phyloP scores from a whole-genome alignment of 2,797 vertebrate genomes.

The Strix occidentalis region DNA sequence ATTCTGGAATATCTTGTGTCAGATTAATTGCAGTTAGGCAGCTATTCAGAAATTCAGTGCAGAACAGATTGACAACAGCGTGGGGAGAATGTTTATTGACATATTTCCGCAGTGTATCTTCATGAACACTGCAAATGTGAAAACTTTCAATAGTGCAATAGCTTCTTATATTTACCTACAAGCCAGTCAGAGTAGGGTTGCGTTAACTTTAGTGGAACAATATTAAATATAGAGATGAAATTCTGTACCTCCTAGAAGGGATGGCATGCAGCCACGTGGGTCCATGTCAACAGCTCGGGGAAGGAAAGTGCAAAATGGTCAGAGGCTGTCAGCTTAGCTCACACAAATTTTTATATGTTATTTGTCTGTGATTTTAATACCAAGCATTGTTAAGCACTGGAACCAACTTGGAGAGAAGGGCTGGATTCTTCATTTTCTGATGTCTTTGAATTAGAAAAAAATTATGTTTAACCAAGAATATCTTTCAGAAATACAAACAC shows the following conservation, averaged over 20 bases:
- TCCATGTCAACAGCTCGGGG: not conserved
- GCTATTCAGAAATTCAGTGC: not conserved
- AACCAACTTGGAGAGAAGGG: not conserved
- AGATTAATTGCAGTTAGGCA: not conserved
- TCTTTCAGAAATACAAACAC: not conserved
- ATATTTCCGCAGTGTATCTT: not conserved
- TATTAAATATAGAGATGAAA: no score
- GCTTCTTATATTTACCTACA: not conserved
- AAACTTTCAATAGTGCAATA: not conserved
- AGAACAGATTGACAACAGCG: not conserved
- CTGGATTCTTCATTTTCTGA: not conserved
- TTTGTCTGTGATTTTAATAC: not conserved
- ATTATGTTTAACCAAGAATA: not conserved
- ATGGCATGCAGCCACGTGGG: no score
- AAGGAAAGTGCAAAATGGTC: not conserved
- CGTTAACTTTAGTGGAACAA: not conserved
- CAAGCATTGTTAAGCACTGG: not conserved
- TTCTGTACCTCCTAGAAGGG: not conserved
- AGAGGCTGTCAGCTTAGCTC: no score
- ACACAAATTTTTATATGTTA: not conserved
- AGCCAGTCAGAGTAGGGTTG: not conserved
- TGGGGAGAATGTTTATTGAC: not conserved
- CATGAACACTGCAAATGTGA: not conserved
- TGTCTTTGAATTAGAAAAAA: not conserved
- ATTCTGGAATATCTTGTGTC: not conserved